These are phyloP conservation scores for Lottia scabra DNA, from an alignment of 2,888 invertebrate genomes.

Conservation along the genomic window DNA sequence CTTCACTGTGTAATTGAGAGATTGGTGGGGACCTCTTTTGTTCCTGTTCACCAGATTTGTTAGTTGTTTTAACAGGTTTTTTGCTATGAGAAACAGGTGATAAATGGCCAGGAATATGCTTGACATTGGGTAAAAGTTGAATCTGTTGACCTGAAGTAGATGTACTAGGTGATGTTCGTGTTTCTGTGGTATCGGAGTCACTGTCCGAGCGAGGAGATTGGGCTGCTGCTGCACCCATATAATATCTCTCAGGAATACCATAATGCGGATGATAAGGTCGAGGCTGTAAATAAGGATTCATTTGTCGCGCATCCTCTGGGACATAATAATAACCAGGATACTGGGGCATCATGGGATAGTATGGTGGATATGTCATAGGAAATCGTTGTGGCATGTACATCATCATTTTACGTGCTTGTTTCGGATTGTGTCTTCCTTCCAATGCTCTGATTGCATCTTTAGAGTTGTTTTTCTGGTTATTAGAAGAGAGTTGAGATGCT, in stretches of 20 bases:
- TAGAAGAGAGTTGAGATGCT: neutral
- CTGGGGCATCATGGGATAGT: slow-evolving; percentile 21
- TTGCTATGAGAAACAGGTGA: slow-evolving; percentile 16
- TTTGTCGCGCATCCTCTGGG: slow-evolving; percentile 29
- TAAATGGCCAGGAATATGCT: slow-evolving; percentile 56
- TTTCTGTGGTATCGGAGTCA: slow-evolving; percentile 7
- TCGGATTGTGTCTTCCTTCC: slow-evolving; percentile 2
- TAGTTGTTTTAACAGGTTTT: neutral
- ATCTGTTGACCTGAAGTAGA: slow-evolving; percentile 44
- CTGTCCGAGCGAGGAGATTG: slow-evolving; percentile 4
- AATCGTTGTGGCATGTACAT: slow-evolving; percentile 28
- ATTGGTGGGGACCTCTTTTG: slow-evolving; percentile 9
- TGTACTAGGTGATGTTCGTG: slow-evolving; percentile 15
- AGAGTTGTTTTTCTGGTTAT: neutral
- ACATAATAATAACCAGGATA: slow-evolving; percentile 25
- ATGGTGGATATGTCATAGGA: slow-evolving; percentile 20
- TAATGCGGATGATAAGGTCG: neutral
- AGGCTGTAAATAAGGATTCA: slow-evolving; percentile 13
- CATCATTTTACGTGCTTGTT: slow-evolving; percentile 23
- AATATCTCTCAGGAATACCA: neutral
- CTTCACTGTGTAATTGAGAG: slow-evolving; percentile 20
- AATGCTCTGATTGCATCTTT: neutral
- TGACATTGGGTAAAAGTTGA: slow-evolving; percentile 61
- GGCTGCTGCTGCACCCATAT: neutral
- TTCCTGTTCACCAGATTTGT: slow-evolving; percentile 19